Base-by-base conservation (phyloP, 2,113 vertebrate species). In the Regulus satrapa region DNA sequence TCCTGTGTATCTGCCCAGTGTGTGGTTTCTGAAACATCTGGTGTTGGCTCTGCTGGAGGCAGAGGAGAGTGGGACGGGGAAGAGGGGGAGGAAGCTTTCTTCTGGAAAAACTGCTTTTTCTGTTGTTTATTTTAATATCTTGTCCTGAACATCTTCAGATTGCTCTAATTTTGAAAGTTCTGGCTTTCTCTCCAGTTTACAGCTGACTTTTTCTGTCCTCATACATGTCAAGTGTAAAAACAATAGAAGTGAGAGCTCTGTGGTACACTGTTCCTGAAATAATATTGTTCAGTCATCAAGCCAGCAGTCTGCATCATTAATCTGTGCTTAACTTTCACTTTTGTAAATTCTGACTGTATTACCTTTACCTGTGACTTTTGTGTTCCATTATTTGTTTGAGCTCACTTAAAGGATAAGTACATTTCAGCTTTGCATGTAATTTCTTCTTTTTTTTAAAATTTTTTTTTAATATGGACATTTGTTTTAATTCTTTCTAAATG, bases 1-100 rank as follows among this genome's bases (percentile, higher is more conserved):
- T 86, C 43, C 64, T 74, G 61, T 80, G 75, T 83, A 9, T 94
- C 41, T 93, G 58, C 92, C 75, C 83, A 77, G 71, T 74, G 72
- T 85, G 88, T 66, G 68, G 68, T 87, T 97, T 87, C 61, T 94
- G 91, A 92, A 94, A 92, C 72, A 89, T 91, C 94, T 95, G 91
- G 59, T 86, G 55, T 40, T 93, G 82, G 75, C 88, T 95, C 67
- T 69, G 85, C 11, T 80, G 91, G 85, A 90, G 55, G 29, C 26
- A 86, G 66, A 84, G 61, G 36, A 90, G 31, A 46, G 29, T 28
- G 36, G 43, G 21, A 56, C 1, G 3, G 51, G 19, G 45, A 56
- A 68, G 19, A 89, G 36, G 13, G 14, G 29, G 18, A 85, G 32
- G 72, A 73, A 84, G 24, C 32, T 48, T 91, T 87, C 84, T 86